Conservation (phyloP, 2,113 vertebrate species). For the Fulmarus glacialis region DNA sequence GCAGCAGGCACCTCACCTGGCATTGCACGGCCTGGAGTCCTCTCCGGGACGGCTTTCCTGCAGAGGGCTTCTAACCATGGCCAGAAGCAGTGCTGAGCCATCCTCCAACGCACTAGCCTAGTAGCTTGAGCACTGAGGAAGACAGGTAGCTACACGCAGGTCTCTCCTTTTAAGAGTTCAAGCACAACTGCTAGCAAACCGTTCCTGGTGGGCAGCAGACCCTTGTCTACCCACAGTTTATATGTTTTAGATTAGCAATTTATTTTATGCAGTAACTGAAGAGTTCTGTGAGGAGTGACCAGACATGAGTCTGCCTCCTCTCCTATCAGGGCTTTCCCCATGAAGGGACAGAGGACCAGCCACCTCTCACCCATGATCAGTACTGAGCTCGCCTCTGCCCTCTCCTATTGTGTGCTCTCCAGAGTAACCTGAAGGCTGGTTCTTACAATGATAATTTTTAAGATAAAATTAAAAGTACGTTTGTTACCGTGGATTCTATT, state of each 20-base stretch:
- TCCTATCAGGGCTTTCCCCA: not conserved
- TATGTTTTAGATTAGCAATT: not conserved
- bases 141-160: not conserved
- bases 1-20: not conserved
- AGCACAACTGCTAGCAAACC: not conserved
- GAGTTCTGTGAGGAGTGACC: not conserved
- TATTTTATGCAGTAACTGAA: not conserved
- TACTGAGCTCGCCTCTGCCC: not conserved
- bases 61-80: not conserved
- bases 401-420: not conserved
- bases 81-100: not conserved
- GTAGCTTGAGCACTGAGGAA: not conserved
- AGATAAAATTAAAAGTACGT: not conserved
- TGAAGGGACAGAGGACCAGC: fast-evolving
- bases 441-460: fast-evolving
- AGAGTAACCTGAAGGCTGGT: not conserved
- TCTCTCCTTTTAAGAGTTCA: not conserved
- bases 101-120: fast-evolving
- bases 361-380: not conserved
- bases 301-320: not conserved
- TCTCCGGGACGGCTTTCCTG: not conserved
- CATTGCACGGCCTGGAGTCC: not conserved
- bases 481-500: not conserved
- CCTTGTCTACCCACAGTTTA: fast-evolving
- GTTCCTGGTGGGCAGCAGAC: not conserved